Evolutionary conservation across 2,888 invertebrate genomes (phyloP), one percentile per base, ranked within the genome.

Genomic region (Sinelater perroti): DNA sequence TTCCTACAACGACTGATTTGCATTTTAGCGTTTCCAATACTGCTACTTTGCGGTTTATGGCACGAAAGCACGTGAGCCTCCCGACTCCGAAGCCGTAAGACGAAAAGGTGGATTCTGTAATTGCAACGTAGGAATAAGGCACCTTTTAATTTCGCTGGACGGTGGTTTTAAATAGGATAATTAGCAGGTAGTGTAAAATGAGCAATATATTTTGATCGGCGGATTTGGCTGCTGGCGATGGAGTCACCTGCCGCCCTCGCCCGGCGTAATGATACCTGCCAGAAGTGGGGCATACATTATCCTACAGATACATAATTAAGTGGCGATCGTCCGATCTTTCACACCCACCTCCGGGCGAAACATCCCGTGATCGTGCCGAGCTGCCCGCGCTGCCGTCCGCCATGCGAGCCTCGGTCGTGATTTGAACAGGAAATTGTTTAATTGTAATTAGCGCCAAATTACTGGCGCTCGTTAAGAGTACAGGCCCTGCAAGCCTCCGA

Each of bases 291-390:
- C 70, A 70, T 71, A 67, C 67, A 69, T 70, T 69, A 70, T 66
- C 71, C 68, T 58, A 64, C 61, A 68, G 70, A 71, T 70, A 71
- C 68, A 68, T 69, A 71, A 71, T 71, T 71, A 71, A 71, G 70
- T 67, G 68, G 68, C 67, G 67, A 68, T 69, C 67, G 66, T 60
- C 57, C 64, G 66, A 64, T 64, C 67, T 65, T 67, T 67, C 65
- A 68, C 67, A 63, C 60, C 62, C 55, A 56, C 63, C 68, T 64
- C 50, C 46, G 33, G 64, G 68, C 65, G 55, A 58, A 60, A 60
- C 64, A 65, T 65, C 63, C 67, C 67, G 65, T 67, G 67, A 67
- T 67, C 53, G 45, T 36, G 36, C 35, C 54, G 40, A 30, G 54
- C 14, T 46, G 38, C 38, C 13, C 38, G 20, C 36, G 38, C 11